A percentile compares a stretch with the other conserved stretches of the same genome.
These are phyloP conservation scores for Ophioninae sp. DNA, from an alignment of 2,888 invertebrate genomes.

Conservation along the genomic window DNA sequence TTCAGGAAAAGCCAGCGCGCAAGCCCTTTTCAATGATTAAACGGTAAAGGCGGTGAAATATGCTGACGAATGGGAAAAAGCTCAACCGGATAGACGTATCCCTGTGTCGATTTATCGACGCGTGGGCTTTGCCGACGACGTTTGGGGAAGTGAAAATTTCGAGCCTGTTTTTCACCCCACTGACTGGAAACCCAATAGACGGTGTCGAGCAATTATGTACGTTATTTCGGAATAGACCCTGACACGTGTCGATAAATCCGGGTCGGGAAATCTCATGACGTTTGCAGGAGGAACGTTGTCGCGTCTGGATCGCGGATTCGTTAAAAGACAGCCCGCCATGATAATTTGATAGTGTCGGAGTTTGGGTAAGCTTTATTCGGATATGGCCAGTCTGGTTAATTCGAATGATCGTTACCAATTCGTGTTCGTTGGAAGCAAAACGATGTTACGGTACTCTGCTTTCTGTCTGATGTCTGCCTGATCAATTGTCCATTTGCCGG, in stretches of 20 bases:
- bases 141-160: not conserved
- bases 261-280: not conserved
- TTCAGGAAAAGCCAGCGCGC: slow-evolving; percentile 52
- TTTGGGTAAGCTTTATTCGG: not conserved
- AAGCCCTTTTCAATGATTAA: slow-evolving; percentile 45
- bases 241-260: not conserved
- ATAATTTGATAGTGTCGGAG: not conserved
- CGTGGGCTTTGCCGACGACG: not conserved
- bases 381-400: not conserved
- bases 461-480: not conserved
- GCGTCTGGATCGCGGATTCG: not conserved
- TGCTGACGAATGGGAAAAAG: slow-evolving; percentile 44
- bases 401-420: not conserved
- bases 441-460: not conserved
- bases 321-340: not conserved
- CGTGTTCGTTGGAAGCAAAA: not conserved
- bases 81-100: not conserved
- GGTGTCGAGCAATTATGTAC: not conserved
- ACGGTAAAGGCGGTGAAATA: slow-evolving; percentile 37
- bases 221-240: not conserved
- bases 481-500: not conserved
- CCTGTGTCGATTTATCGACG: not conserved
- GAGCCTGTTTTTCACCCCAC: not conserved
- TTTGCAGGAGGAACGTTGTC: not conserved
- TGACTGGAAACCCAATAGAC: not conserved